These are phyloP conservation scores for Agriopis aurantiaria DNA, from an alignment of 2,888 invertebrate species.

Conservation along the genomic window DNA sequence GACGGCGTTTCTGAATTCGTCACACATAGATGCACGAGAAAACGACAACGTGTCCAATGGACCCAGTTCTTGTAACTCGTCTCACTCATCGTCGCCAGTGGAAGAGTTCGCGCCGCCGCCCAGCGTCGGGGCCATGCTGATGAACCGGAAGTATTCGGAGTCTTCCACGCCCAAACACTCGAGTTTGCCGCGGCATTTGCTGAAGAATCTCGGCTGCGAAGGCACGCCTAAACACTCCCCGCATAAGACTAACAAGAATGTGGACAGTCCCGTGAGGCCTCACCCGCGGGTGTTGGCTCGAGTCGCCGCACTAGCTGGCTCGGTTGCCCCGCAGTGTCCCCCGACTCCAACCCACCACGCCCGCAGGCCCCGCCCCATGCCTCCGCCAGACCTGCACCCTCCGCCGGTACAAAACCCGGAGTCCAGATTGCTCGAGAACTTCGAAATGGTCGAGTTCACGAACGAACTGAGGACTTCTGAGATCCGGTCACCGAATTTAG, in stretches of 20 bases:
- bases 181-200: constrained; percentile 76
- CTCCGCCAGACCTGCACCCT: constrained; percentile 85
- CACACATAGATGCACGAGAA: constrained; percentile 68
- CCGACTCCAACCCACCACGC: constrained; percentile 96
- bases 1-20: constrained; percentile 80
- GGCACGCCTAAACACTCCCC: constrained; percentile 79
- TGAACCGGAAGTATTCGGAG: constrained; percentile 81
- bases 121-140: constrained; percentile 75
- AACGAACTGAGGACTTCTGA: constrained; percentile 82
- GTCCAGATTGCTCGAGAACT: constrained; percentile 66
- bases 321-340: constrained; percentile 89
- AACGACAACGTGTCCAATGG: constrained; percentile 72
- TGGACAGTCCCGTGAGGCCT: constrained; percentile 83
- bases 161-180: constrained; percentile 79
- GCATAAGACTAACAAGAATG: constrained; percentile 60
- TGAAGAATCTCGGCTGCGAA: constrained; percentile 77
- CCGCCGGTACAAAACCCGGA: constrained; percentile 76
- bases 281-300: constrained; percentile 88
- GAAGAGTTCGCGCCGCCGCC: constrained; percentile 70
- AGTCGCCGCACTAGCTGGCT: constrained; percentile 85
- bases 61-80: constrained; percentile 78
- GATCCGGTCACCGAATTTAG: constrained; percentile 84
- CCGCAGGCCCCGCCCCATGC: constrained; percentile 88
- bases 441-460: constrained; percentile 82
- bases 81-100: constrained; percentile 75